Percentiles rank a stretch among this genome's conserved stretches.
These are phyloP conservation scores for Aythya baeri DNA, from an alignment of 2,113 vertebrate species.

Conservation along the genomic window DNA sequence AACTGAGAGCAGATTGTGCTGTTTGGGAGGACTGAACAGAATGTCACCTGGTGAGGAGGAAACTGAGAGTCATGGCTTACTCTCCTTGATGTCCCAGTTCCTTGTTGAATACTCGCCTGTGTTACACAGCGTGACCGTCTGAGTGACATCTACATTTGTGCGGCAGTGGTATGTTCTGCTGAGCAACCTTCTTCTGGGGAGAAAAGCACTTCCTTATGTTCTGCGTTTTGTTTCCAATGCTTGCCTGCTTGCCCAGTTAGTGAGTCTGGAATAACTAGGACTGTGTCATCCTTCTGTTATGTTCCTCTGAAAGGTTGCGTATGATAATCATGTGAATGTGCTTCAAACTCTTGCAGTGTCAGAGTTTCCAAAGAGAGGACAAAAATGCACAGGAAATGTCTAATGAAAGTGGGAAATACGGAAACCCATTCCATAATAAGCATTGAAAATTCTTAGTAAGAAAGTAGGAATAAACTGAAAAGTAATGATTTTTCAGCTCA, in stretches of 20 bases:
- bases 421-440: neutral
- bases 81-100: neutral
- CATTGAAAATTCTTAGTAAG: neutral
- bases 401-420: neutral
- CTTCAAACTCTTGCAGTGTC: neutral
- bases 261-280: neutral
- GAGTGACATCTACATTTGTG: neutral
- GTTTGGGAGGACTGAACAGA: neutral
- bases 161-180: neutral
- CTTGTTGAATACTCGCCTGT: neutral
- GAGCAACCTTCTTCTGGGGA: neutral
- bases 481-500: neutral
- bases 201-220: slow-evolving; percentile 4
- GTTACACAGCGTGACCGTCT: neutral
- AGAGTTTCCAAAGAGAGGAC: neutral
- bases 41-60: neutral
- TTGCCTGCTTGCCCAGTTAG: slow-evolving; percentile 1
- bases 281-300: neutral
- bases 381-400: neutral
- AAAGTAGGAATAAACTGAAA: neutral
- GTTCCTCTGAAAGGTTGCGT: neutral
- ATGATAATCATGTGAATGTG: neutral
- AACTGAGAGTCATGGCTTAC: neutral
- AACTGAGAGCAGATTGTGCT: neutral
- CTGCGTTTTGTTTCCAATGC: neutral